These are phyloP conservation scores for Drosophila neonasuta DNA, from an alignment of 2,888 invertebrate species.

Conservation along the genomic window DNA sequence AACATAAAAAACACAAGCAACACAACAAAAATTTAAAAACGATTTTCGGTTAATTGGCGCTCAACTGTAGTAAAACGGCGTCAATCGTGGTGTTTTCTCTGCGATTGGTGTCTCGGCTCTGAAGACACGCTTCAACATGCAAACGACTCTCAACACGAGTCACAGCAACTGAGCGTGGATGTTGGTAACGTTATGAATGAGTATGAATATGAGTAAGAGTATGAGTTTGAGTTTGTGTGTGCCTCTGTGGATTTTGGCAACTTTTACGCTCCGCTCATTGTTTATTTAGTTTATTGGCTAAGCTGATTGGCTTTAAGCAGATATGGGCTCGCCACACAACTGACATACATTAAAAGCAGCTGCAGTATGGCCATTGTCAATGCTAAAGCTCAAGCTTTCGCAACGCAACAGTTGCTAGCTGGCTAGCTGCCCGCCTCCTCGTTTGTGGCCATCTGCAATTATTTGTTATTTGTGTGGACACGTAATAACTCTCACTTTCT, in stretches of 20 bases:
- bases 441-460: constrained; percentile 48
- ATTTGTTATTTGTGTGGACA: constrained; percentile 46
- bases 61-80: constrained; percentile 44
- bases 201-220: neutral
- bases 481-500: constrained; percentile 74
- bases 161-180: neutral
- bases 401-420: constrained; percentile 9
- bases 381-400: constrained; percentile 23
- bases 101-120: constrained; percentile 48
- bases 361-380: constrained; percentile 24
- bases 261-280: constrained; percentile 41
- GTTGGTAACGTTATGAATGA: constrained; percentile 19
- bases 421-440: constrained; percentile 10
- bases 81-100: constrained; percentile 59
- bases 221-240: neutral
- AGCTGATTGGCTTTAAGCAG: constrained; percentile 40
- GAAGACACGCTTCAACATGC: constrained; percentile 28
- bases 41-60: constrained; percentile 45
- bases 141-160: constrained; percentile 28
- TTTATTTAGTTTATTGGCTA: constrained; percentile 47
- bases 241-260: constrained; percentile 48
- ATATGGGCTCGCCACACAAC: constrained; percentile 36
- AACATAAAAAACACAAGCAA: constrained; percentile 12
- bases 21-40: constrained; percentile 7
- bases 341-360: constrained; percentile 53